Evolutionary conservation across 2,888 invertebrate species (phyloP), one percentile per base, ranked within the genome.

Genomic region (Lepidochrysops patricia): DNA sequence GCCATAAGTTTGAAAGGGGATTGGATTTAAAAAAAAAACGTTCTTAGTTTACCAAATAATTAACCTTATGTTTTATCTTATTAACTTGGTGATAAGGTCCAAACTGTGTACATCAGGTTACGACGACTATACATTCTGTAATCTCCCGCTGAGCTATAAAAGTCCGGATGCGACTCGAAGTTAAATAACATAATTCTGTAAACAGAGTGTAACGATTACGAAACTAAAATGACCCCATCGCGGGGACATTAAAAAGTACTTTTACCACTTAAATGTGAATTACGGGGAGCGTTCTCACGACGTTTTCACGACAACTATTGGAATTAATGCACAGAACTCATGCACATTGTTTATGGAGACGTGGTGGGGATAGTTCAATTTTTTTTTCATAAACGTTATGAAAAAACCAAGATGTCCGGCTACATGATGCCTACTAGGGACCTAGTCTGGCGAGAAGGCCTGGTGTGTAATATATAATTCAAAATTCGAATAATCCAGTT

Each of bases 211-310:
- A 52, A 49, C 25, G 37, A 59, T 61, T 58, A 59, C 60, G 60
- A 61, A 59, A 62, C 57, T 34, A 37, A 57, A 64, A 61, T 49
- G 60, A 57, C 61, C 48, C 48, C 54, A 58, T 52, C 50, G 34
- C 52, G 50, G 54, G 58, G 58, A 43, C 60, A 61, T 61, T 60
- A 65, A 61, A 63, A 63, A 58, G 56, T 58, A 61, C 62, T 66
- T 67, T 64, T 63, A 60, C 60, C 62, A 66, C 62, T 61, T 67
- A 63, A 61, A 63, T 64, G 66, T 62, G 62, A 61, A 61, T 67
- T 63, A 64, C 61, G 62, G 56, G 58, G 29, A 25, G 49, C 5
- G 34, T 56, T 62, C 65, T 60, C 64, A 62, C 61, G 64, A 59
- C 58, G 35, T 65, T 62, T 61, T 19, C 43, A 35, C 61, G 56